These are phyloP conservation scores for Cervus canadensis DNA, from an alignment of 2,113 vertebrate genomes.

Conservation along the genomic window DNA sequence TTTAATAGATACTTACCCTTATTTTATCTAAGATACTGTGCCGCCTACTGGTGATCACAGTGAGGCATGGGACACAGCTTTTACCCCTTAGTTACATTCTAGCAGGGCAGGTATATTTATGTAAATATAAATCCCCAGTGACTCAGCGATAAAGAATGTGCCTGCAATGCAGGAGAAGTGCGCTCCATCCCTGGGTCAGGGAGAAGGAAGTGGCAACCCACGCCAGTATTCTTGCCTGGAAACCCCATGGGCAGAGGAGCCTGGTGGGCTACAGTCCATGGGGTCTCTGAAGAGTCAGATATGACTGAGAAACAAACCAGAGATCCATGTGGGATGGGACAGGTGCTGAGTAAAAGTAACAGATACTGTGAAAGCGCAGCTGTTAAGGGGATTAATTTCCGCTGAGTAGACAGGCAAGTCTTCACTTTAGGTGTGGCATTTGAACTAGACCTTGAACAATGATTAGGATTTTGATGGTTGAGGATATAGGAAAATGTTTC, in stretches of 20 bases:
- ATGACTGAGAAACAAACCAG: not conserved
- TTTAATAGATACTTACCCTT: not conserved
- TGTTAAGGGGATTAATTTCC: not conserved
- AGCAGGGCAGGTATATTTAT: not conserved
- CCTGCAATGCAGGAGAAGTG: not conserved
- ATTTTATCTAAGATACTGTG: not conserved
- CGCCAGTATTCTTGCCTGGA: not conserved
- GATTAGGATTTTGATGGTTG: not conserved
- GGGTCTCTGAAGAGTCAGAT: not conserved
- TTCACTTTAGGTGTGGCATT: not conserved
- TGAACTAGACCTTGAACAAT: not conserved
- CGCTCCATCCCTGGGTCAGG: not conserved
- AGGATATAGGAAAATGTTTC: not conserved
- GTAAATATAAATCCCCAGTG: not conserved
- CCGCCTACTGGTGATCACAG: not conserved
- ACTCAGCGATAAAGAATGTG: not conserved
- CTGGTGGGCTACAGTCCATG: not conserved
- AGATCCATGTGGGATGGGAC: not conserved
- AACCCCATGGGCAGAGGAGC: not conserved
- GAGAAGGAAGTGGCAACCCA: not conserved
- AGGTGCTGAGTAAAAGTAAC: not conserved
- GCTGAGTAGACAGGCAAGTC: not conserved
- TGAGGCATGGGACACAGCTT: not conserved
- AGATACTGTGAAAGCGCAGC: not conserved
- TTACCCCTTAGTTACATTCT: not conserved